phyloP scores from a whole-genome alignment of 2,797 vertebrate species.

The Fringilla coelebs region DNA sequence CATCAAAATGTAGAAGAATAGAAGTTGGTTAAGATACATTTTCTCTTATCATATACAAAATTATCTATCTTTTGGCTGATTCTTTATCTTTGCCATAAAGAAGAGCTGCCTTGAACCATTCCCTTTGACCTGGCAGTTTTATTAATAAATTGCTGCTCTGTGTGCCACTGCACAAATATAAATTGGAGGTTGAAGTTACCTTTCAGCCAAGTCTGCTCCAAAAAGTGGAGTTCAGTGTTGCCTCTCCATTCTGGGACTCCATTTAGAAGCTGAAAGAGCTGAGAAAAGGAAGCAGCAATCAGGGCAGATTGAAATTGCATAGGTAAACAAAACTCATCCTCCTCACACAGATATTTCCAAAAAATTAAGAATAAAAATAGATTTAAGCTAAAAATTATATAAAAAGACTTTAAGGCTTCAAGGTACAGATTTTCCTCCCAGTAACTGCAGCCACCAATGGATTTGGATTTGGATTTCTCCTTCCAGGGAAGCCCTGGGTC shows the following conservation, averaged over 20 bases:
- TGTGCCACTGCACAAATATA: neutral
- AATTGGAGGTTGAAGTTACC: neutral
- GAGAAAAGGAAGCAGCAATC: neutral
- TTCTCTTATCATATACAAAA: neutral
- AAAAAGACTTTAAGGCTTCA: neutral
- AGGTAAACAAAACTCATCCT: neutral
- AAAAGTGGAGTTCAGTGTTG: neutral
- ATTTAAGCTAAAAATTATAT: neutral
- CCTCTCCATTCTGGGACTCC: neutral
- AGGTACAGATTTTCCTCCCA: neutral
- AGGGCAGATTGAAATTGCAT: neutral
- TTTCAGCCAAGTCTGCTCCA: neutral
- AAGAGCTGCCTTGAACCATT: neutral
- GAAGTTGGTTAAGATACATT: neutral
- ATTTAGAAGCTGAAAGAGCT: neutral
- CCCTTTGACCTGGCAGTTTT: neutral
- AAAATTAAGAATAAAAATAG: neutral
- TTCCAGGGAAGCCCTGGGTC: neutral
- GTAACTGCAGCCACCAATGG: neutral
- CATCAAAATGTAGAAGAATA: neutral
- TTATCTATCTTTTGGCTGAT: neutral
- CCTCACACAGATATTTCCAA: neutral
- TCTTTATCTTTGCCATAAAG: neutral
- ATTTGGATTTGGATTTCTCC: slow-evolving; percentile 6
- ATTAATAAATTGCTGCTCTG: neutral